Evolutionary conservation across 2,888 invertebrate genomes (phyloP).

Genomic region (Taphrorychus bicolor): DNA sequence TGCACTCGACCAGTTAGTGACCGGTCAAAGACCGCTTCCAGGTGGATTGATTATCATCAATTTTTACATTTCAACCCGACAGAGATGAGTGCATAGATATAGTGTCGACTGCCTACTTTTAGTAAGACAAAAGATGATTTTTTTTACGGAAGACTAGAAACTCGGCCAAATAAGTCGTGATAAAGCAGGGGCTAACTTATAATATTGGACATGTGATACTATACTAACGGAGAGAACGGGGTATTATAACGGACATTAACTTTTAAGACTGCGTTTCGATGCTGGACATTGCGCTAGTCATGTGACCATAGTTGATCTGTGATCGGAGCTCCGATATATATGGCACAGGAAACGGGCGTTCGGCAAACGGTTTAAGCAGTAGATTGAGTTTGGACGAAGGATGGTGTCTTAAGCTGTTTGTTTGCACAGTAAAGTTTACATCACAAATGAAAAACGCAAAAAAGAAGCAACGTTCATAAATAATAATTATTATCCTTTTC

Average conservation of each 20-base stretch:
- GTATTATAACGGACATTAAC: conserved; percentile 8
- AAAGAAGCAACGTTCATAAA: conserved; percentile 7
- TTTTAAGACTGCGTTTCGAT: conserved; percentile 45
- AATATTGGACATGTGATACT: conserved; percentile 36
- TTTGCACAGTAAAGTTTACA: conserved; percentile 29
- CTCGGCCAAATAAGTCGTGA: not conserved
- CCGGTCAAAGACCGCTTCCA: conserved; percentile 11
- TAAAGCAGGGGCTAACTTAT: not conserved
- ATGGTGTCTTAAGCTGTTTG: conserved; percentile 19
- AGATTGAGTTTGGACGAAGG: not conserved
- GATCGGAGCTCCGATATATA: conserved; percentile 59
- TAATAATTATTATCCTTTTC: conserved; percentile 32
- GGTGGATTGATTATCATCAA: not conserved
- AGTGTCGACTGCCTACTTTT: not conserved
- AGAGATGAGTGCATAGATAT: not conserved
- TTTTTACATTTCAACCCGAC: not conserved
- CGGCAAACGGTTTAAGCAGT: not conserved
- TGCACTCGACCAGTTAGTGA: conserved; percentile 63
- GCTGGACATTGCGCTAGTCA: conserved; percentile 61
- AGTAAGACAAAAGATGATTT: not conserved
- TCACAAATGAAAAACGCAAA: conserved; percentile 18
- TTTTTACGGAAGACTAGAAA: not conserved
- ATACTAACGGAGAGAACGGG: conserved; percentile 31
- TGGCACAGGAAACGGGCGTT: not conserved
- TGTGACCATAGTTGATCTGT: conserved; percentile 61